A percentile compares a stretch with the other conserved stretches of the same genome.
These are phyloP conservation scores for Chironomus tentans DNA, from an alignment of 2,888 invertebrate species.

Conservation along the genomic window DNA sequence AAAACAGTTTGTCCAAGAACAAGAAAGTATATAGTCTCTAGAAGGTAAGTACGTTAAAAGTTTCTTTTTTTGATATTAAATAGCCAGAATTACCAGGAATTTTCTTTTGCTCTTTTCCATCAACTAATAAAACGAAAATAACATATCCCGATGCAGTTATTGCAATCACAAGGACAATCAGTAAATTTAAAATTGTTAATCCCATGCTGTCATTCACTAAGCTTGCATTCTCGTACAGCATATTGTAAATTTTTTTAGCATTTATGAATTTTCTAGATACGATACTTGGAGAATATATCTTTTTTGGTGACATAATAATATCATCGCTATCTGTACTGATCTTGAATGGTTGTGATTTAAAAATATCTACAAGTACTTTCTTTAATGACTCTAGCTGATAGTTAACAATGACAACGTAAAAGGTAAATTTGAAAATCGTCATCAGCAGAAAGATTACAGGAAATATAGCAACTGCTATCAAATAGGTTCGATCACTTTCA, in stretches of 20 bases:
- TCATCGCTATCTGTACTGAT: not conserved
- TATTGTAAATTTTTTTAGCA: not conserved
- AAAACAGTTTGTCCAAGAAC: not conserved
- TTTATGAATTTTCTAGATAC: not conserved
- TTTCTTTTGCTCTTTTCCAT: not conserved
- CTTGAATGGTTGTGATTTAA: not conserved
- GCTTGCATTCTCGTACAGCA: not conserved
- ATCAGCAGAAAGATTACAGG: not conserved
- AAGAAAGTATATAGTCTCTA: not conserved
- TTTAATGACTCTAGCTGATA: not conserved
- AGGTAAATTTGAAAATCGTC: not conserved
- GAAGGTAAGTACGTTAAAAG: too few species aligned
- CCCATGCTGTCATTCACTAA: not conserved
- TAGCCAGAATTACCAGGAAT: not conserved
- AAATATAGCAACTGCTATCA: not conserved
- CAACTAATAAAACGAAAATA: not conserved
- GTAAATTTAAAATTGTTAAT: not conserved
- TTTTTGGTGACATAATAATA: not conserved
- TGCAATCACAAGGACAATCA: not conserved
- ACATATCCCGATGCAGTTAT: constrained; percentile 1
- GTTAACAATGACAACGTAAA: not conserved
- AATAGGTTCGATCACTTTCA: too few species aligned
- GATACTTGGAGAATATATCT: not conserved
- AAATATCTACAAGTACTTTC: not conserved
- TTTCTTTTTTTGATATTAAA: too few species aligned